These are phyloP conservation scores for Ranitomeya variabilis DNA, from an alignment of 2,113 vertebrate species.

Conservation along the genomic window DNA sequence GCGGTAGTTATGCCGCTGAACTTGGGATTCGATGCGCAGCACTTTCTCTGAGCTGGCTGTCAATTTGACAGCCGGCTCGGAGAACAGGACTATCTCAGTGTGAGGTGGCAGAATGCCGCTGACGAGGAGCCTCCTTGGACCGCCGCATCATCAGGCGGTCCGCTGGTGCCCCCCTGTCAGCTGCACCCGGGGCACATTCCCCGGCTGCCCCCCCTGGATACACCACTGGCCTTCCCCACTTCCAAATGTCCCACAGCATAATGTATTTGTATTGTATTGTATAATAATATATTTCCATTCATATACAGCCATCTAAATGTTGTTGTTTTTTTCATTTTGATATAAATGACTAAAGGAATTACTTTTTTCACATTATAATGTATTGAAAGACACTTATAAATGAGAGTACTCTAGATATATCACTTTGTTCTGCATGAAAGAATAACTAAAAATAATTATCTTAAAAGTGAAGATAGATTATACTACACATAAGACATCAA, in stretches of 20 bases:
- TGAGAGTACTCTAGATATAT: constrained; percentile 38
- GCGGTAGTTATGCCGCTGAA: too few species aligned
- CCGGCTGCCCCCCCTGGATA: too few species aligned
- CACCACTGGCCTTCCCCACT: not conserved
- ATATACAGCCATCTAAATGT: not conserved
- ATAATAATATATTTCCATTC: not conserved
- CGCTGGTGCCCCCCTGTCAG: too few species aligned
- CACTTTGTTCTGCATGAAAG: constrained; percentile 40
- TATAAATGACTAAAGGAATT: not conserved
- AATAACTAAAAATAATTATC: constrained; percentile 47
- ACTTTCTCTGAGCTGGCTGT: too few species aligned
- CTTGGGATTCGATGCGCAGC: too few species aligned
- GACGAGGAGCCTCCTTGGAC: too few species aligned
- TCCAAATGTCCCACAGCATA: not conserved
- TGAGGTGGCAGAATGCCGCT: too few species aligned
- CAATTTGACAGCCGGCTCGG: too few species aligned
- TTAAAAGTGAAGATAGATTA: constrained; percentile 43
- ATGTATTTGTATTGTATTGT: too few species aligned
- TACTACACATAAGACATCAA: constrained; percentile 40
- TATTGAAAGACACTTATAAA: constrained; percentile 21
- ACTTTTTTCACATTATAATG: constrained; percentile 13
- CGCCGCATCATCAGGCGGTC: too few species aligned
- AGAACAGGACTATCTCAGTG: too few species aligned
- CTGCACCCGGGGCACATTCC: too few species aligned
- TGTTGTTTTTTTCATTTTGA: not conserved